A percentile compares a stretch with the other conserved stretches of the same genome.
Conservation (phyloP, 2,113 vertebrate genomes). For the Trachemys scripta region DNA sequence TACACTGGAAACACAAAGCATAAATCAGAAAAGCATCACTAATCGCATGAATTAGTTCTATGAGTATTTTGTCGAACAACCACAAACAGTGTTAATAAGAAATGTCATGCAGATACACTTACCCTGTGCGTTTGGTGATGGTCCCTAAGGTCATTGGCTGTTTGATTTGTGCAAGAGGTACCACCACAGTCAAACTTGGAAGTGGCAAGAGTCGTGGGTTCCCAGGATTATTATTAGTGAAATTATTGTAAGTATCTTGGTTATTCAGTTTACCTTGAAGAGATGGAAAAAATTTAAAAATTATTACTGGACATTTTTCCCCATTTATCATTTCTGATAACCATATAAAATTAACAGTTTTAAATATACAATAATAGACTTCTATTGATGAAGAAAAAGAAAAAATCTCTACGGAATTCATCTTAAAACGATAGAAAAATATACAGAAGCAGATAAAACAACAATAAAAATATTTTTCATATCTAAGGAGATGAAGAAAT, state of each 20-base stretch:
- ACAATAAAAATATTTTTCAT: background rate
- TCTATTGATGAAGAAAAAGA: background rate
- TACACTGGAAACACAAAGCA: conserved; percentile 12
- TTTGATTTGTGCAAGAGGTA: conserved; percentile 96
- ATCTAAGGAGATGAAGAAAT: background rate
- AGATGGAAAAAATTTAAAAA: conserved; percentile 22
- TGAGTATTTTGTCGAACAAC: background rate
- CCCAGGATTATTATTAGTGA: conserved; percentile 95
- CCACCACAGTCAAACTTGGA: conserved; percentile 91
- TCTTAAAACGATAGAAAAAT: background rate
- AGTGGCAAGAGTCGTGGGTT: conserved; percentile 93
- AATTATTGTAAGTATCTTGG: conserved; percentile 96
- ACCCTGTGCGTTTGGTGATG: conserved; percentile 98
- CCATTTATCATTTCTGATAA: background rate
- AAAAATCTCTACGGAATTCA: background rate
- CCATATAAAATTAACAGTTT: background rate
- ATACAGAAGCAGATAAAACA: background rate
- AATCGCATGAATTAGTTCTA: background rate
- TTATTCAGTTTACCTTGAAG: conserved; percentile 87
- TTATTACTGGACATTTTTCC: background rate
- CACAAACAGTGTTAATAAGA: background rate
- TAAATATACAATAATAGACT: background rate
- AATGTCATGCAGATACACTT: conserved; percentile 67
- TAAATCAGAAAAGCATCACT: conserved; percentile 17
- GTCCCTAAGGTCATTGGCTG: conserved; percentile 97